Evolutionary conservation across 2,888 invertebrate species (phyloP).

Genomic region (Pristionchus entomophagus): DNA sequence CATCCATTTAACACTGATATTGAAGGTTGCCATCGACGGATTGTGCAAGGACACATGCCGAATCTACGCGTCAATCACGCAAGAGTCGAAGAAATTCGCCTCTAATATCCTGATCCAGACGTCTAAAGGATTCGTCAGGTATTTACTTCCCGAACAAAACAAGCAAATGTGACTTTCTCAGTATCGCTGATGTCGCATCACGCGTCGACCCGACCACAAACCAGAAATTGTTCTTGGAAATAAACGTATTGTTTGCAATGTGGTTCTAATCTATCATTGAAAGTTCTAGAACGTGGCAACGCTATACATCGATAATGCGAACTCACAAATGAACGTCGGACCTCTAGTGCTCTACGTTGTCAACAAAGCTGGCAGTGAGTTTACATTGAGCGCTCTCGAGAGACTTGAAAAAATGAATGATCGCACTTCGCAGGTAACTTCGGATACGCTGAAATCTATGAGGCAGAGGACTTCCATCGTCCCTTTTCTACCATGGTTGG

Average conservation of each 20-base stretch:
- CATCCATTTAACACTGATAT: neutral
- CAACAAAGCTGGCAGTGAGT: neutral
- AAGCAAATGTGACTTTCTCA: neutral
- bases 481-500: neutral
- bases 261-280: neutral
- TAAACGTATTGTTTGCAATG: neutral
- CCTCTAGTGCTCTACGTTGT: neutral
- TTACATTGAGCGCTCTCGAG: too few relatives aligned
- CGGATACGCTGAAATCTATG: slow-evolving; percentile 4
- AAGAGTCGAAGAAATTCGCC: neutral
- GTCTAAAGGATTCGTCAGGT: neutral
- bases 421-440: slow-evolving; percentile 9
- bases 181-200: neutral
- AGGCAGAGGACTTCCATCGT: neutral
- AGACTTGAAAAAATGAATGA: too few relatives aligned
- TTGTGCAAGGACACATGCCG: neutral
- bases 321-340: neutral
- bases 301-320: neutral
- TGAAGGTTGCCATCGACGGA: neutral
- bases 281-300: neutral
- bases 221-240: neutral
- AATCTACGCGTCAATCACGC: neutral
- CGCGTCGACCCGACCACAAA: neutral
- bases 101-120: neutral
- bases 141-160: neutral